Percentiles rank a stretch among this genome's conserved stretches.
Evolutionary conservation across 35 echinoderm and acorn worm genomes (phyloP).

Genomic region (Diadema setosum): DNA sequence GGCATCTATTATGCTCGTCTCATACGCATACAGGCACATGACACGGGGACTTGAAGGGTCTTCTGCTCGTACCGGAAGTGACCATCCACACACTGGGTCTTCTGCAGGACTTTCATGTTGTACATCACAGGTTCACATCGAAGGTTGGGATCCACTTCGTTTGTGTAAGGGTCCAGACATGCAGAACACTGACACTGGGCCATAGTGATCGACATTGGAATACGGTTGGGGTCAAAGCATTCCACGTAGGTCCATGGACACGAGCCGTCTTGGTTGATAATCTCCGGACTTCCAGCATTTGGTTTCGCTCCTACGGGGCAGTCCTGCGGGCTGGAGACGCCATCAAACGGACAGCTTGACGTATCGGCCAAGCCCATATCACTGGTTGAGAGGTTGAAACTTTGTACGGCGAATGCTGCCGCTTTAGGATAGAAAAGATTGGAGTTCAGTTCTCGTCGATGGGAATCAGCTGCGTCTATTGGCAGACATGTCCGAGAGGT

Average conservation of each 20-base stretch:
- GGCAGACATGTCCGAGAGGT: not conserved
- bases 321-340: not conserved
- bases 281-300: not conserved
- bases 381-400: not conserved
- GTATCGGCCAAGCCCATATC: not conserved
- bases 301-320: not conserved
- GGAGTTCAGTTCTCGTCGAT: not conserved
- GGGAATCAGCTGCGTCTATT: not conserved
- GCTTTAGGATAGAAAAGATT: not conserved
- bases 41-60: not conserved
- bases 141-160: not conserved
- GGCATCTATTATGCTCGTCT: not conserved
- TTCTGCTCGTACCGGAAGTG: not conserved
- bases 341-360: constrained; percentile 2
- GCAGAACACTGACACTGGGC: constrained; percentile 2
- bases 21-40: not conserved
- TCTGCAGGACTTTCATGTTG: not conserved
- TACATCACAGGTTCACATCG: not conserved
- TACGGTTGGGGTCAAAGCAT: not conserved
- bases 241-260: not conserved
- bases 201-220: constrained; percentile 2
- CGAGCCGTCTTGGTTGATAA: not conserved
- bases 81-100: constrained; percentile 16
- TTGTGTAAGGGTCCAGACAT: not conserved
- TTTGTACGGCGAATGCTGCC: not conserved